phyloP scores from a whole-genome alignment of 2,888 invertebrate genomes.

The Drosophila fungiperda region DNA sequence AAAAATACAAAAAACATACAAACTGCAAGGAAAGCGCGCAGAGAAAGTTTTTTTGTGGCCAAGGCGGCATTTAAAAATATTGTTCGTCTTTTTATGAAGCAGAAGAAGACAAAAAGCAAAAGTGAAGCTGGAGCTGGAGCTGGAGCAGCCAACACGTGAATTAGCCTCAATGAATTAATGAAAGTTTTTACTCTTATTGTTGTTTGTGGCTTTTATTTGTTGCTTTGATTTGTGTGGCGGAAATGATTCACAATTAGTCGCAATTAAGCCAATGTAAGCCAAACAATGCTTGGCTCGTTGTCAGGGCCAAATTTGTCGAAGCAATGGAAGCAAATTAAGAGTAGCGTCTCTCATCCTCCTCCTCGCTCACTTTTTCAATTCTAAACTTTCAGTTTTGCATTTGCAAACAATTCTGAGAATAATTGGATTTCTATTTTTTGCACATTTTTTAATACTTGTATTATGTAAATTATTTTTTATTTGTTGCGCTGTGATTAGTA shows the following conservation, averaged over 20 bases:
- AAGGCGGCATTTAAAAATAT: constrained; percentile 79
- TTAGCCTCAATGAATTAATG: constrained; percentile 73
- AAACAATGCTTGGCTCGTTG: constrained; percentile 8
- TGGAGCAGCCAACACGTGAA: constrained; percentile 45
- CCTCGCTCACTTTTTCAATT: background rate
- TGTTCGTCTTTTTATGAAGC: constrained; percentile 65
- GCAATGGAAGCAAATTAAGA: constrained; percentile 3
- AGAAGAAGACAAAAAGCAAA: constrained; percentile 63
- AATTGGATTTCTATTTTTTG: constrained; percentile 17
- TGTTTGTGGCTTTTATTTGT: constrained; percentile 25
- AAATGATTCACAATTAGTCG: constrained; percentile 66
- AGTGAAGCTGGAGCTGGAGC: constrained; percentile 55
- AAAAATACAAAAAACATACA: constrained; percentile 12
- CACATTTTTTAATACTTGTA: background rate
- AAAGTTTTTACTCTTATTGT: constrained; percentile 57
- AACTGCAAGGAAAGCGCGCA: constrained; percentile 78
- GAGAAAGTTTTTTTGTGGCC: constrained; percentile 79
- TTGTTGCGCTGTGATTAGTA: constrained; percentile 13
- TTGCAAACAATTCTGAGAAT: constrained; percentile 53
- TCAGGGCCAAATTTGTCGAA: constrained; percentile 42
- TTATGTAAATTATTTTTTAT: constrained; percentile 7
- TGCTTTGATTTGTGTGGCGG: constrained; percentile 39
- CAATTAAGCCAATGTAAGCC: constrained; percentile 45
- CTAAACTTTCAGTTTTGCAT: constrained; percentile 4
- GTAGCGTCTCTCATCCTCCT: background rate